Evolutionary conservation across 2,797 vertebrate genomes (phyloP).

Genomic region (Dromococcyx pavoninus): DNA sequence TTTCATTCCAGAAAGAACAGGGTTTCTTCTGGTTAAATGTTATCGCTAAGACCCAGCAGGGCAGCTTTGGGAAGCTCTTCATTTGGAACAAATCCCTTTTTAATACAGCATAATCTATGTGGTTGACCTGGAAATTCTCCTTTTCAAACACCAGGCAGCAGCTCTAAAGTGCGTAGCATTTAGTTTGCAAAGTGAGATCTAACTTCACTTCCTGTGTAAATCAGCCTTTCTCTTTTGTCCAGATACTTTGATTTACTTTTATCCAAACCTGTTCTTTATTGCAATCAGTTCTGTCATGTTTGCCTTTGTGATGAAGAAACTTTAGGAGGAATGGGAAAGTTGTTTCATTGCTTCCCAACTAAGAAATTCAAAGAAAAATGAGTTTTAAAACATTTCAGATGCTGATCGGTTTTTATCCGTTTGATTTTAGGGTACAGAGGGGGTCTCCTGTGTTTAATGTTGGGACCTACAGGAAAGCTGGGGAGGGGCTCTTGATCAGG

Average conservation of each 20-base stretch:
- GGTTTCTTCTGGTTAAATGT: not conserved
- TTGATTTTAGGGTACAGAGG: not conserved
- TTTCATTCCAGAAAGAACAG: not conserved
- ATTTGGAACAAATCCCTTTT: conserved; percentile 24
- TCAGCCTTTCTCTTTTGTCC: not conserved
- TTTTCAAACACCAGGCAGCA: not conserved
- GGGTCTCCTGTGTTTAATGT: no score
- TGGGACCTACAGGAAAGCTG: no score
- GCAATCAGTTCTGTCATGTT: not conserved
- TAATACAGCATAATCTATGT: not conserved
- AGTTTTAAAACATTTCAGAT: not conserved
- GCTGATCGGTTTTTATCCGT: not conserved
- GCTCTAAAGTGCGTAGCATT: not conserved
- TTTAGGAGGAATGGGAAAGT: not conserved
- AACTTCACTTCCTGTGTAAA: not conserved
- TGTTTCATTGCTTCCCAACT: not conserved
- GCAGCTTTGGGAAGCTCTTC: conserved; percentile 7
- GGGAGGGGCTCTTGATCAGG: no score
- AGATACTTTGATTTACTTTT: not conserved
- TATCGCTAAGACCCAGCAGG: conserved; percentile 2
- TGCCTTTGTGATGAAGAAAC: not conserved
- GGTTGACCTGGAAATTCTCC: not conserved
- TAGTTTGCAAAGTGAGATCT: not conserved
- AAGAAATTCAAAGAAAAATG: not conserved
- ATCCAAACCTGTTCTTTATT: not conserved